Percentiles rank a stretch among this genome's conserved stretches.
Conservation (phyloP, 2,888 invertebrate genomes). For the Latrodectus elegans region DNA sequence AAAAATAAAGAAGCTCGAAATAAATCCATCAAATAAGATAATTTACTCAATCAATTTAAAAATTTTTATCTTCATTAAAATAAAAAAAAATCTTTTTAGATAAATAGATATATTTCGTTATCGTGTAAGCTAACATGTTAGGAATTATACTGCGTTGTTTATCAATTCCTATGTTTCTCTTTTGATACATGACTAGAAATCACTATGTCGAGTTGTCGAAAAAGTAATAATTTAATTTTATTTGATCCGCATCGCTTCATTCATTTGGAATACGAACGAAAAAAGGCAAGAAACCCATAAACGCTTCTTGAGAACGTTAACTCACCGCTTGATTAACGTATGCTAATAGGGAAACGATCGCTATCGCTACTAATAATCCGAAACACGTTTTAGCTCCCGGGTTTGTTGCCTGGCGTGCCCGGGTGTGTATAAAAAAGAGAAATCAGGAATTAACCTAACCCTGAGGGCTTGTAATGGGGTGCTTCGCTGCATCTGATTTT, state of each 20-base stretch:
- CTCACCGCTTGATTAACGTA: constrained; percentile 38
- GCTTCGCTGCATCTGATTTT: neutral
- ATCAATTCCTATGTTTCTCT: too few species aligned
- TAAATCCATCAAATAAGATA: too few species aligned
- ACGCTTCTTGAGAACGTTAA: constrained; percentile 2
- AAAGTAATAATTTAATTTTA: neutral
- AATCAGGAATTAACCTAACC: neutral
- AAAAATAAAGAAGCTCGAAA: too few species aligned
- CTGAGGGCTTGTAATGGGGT: too few species aligned
- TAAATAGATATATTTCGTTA: too few species aligned
- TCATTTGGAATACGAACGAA: neutral
- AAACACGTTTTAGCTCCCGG: constrained; percentile 17
- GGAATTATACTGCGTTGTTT: too few species aligned
- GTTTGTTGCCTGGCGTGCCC: neutral
- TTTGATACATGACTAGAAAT: too few species aligned
- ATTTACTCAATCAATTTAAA: too few species aligned
- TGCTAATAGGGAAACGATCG: constrained; percentile 38
- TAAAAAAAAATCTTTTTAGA: too few species aligned
- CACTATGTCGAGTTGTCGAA: too few species aligned
- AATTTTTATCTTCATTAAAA: too few species aligned
- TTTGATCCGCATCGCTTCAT: neutral
- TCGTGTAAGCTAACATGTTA: too few species aligned
- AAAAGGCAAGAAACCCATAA: constrained; percentile 46
- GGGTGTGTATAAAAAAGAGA: neutral
- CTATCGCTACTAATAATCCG: constrained; percentile 54